Evolutionary conservation across 2,113 vertebrate species (phyloP).

Genomic region (Glaucomys volans): DNA sequence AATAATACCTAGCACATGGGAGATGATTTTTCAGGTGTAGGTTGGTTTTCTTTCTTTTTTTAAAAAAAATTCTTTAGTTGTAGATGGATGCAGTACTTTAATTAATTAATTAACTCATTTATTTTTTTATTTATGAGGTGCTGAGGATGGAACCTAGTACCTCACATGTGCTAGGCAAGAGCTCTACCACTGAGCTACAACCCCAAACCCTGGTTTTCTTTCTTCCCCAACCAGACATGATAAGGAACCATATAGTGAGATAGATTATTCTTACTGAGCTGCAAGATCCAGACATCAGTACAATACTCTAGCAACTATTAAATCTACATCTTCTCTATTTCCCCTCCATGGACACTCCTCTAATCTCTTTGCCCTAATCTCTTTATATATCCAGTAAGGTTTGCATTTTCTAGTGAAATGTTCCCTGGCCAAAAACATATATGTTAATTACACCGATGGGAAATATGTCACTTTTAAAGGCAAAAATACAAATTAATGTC

Average conservation of each 20-base stretch:
- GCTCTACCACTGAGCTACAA: too few species aligned
- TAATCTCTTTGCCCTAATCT: too few species aligned
- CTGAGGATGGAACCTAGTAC: too few species aligned
- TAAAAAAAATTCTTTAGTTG: too few species aligned
- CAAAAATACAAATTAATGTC: constrained; percentile 38
- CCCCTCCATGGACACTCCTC: not conserved
- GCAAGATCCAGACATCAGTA: not conserved
- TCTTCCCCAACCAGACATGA: not conserved
- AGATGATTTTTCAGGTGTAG: constrained; percentile 26
- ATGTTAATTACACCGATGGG: not conserved
- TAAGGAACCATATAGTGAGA: not conserved
- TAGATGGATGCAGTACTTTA: too few species aligned
- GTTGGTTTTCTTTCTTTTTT: not conserved
- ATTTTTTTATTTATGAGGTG: too few species aligned
- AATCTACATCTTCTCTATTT: not conserved
- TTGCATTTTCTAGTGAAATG: too few species aligned
- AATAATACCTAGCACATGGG: not conserved
- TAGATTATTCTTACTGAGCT: constrained; percentile 27
- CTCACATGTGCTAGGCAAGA: too few species aligned
- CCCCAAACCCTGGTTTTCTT: too few species aligned
- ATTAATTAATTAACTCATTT: too few species aligned
- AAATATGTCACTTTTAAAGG: constrained; percentile 31
- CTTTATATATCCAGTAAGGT: too few species aligned
- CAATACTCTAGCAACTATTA: not conserved
- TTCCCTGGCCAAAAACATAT: not conserved